These are phyloP conservation scores for Ceriagrion tenellum DNA, from an alignment of 2,888 invertebrate species.

Conservation along the genomic window DNA sequence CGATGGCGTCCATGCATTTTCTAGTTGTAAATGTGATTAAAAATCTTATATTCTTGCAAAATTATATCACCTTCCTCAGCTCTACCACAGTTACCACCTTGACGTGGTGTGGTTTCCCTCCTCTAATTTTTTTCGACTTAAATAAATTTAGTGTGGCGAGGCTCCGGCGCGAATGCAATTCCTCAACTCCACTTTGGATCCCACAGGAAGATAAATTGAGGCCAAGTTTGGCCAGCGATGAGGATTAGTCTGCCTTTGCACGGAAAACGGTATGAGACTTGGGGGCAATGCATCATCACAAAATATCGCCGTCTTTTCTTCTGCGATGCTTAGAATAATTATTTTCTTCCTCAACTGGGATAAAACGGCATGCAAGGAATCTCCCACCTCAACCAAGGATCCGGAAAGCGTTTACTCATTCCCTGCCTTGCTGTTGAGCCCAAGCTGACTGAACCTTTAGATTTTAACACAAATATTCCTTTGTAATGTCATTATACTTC, in stretches of 20 bases:
- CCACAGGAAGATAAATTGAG: not conserved
- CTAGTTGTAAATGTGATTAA: too few species aligned
- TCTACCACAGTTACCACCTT: too few species aligned
- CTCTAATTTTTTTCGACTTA: not conserved
- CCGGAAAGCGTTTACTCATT: too few species aligned
- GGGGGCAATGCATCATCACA: not conserved
- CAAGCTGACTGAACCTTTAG: too few species aligned
- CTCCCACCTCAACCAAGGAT: not conserved
- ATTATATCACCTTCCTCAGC: too few species aligned
- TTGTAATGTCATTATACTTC: too few species aligned
- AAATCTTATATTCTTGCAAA: too few species aligned
- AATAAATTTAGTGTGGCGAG: not conserved
- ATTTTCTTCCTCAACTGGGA: not conserved
- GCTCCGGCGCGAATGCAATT: not conserved
- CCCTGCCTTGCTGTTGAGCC: too few species aligned
- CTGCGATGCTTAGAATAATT: not conserved
- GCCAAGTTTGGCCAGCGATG: conserved; percentile 18
- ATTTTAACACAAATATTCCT: too few species aligned
- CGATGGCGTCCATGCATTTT: too few species aligned
- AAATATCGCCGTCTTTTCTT: conserved; percentile 5
- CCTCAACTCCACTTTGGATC: not conserved
- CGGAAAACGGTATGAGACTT: not conserved
- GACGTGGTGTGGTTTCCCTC: not conserved
- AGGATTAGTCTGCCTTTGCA: conserved; percentile 18
- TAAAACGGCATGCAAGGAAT: not conserved